A percentile compares a stretch with the other conserved stretches of the same genome.
phyloP scores from a whole-genome alignment of 2,888 invertebrate species.

The Harpalus rufipes region DNA sequence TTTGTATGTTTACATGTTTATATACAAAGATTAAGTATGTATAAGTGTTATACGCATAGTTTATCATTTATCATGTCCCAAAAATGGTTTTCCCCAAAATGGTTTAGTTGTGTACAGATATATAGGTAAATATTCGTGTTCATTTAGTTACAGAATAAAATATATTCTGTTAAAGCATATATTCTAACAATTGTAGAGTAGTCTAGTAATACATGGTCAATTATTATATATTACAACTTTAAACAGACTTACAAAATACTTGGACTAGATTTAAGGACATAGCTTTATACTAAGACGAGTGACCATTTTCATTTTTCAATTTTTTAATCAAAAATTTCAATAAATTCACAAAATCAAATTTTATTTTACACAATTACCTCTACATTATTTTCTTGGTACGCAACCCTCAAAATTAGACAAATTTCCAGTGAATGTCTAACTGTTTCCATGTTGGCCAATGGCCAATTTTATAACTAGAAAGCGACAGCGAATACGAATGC shows the following conservation, averaged over 20 bases:
- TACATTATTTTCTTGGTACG: too few species aligned
- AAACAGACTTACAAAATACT: conserved; percentile 15
- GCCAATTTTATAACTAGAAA: too few species aligned
- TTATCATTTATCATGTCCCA: conserved; percentile 22
- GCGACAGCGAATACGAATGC: too few species aligned
- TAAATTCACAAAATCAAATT: not conserved
- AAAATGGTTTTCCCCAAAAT: conserved; percentile 30
- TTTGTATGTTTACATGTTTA: conserved; percentile 66
- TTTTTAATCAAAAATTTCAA: not conserved
- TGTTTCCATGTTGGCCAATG: too few species aligned
- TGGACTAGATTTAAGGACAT: conserved; percentile 40
- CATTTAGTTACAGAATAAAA: conserved; percentile 16
- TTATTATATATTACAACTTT: conserved; percentile 40
- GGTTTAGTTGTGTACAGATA: conserved; percentile 24
- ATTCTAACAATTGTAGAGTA: conserved; percentile 14
- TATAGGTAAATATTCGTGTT: conserved; percentile 14
- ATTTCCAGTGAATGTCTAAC: too few species aligned
- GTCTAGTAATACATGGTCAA: conserved; percentile 40
- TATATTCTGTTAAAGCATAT: not conserved
- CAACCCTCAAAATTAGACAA: too few species aligned
- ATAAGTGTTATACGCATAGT: conserved; percentile 42
- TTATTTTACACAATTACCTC: not conserved
- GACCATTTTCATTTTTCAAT: not conserved
- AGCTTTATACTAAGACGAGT: conserved; percentile 4
- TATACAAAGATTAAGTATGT: conserved; percentile 56